Percentiles rank a stretch among this genome's conserved stretches.
Evolutionary conservation across 2,797 vertebrate species (phyloP).

Genomic region (Pipistrellus pygmaeus): DNA sequence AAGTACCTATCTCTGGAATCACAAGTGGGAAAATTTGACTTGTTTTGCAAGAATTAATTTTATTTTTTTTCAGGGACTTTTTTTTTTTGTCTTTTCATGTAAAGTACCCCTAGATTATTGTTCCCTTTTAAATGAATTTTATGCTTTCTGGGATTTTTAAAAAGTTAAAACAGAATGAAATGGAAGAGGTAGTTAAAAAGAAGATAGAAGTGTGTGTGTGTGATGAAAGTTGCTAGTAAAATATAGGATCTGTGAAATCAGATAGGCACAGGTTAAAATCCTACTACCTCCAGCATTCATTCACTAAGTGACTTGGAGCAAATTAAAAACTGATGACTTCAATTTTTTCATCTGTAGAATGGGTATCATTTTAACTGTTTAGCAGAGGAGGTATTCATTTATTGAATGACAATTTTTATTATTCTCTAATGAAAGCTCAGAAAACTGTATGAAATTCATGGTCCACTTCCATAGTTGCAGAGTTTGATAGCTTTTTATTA

Average conservation of each 20-base stretch:
- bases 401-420: not conserved
- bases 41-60: slow-evolving; percentile 37
- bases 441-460: not conserved
- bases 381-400: not conserved
- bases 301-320: not conserved
- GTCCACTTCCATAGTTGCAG: not conserved
- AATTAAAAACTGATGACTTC: not conserved
- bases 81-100: not conserved
- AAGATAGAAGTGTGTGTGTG: not conserved
- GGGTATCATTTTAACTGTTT: not conserved
- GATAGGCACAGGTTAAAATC: not conserved
- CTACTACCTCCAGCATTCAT: not conserved
- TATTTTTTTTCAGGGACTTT: not conserved
- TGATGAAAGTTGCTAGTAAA: not conserved
- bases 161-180: not conserved
- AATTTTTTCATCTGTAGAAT: not conserved
- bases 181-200: slow-evolving; percentile 7
- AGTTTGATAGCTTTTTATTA: slow-evolving; percentile 5
- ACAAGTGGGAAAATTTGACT: slow-evolving; percentile 1
- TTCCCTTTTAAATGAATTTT: not conserved
- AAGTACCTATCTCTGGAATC: not conserved
- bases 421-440: not conserved
- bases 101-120: not conserved
- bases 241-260: not conserved
- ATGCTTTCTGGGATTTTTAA: not conserved